Conservation (phyloP, 2,797 vertebrate genomes). For the Sebastes cheni region DNA sequence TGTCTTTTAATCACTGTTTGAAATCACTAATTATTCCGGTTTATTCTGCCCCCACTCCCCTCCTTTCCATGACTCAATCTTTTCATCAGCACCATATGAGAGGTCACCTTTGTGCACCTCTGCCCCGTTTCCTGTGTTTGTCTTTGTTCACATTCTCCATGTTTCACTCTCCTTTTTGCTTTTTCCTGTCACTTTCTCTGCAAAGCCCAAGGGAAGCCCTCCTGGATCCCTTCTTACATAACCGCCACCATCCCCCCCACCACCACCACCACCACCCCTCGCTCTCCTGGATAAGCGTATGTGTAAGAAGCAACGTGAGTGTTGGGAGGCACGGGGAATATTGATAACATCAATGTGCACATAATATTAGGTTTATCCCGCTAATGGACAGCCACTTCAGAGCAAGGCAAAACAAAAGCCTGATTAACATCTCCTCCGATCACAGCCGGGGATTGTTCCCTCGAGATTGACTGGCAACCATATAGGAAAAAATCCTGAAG, state of each 20-base stretch:
- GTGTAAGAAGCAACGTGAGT: conserved; percentile 46
- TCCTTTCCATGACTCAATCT: conserved; percentile 35
- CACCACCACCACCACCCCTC: conserved; percentile 5
- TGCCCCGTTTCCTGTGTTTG: conserved; percentile 21
- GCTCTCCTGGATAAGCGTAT: conserved; percentile 37
- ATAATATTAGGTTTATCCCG: conserved; percentile 45
- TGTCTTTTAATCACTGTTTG: conserved; percentile 52
- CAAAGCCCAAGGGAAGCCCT: conserved; percentile 68
- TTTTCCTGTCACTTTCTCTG: conserved; percentile 43
- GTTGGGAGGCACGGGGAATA: conserved; percentile 45
- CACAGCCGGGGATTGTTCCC: conserved; percentile 23
- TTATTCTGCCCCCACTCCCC: neutral
- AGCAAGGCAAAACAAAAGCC: conserved; percentile 14
- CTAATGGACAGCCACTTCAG: conserved; percentile 21
- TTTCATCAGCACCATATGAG: conserved; percentile 45
- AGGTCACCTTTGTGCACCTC: conserved; percentile 59
- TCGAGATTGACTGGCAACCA: conserved; percentile 36
- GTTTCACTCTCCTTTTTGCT: conserved; percentile 27
- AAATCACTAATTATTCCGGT: conserved; percentile 59
- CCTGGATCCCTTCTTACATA: conserved; percentile 63
- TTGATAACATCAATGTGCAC: conserved; percentile 38
- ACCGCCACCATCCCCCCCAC: conserved; percentile 24
- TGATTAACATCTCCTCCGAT: conserved; percentile 46
- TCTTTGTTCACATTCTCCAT: neutral
- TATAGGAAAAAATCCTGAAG: conserved; percentile 14